Conservation (phyloP, 2,888 invertebrate species). For the Dorcus hopei region DNA sequence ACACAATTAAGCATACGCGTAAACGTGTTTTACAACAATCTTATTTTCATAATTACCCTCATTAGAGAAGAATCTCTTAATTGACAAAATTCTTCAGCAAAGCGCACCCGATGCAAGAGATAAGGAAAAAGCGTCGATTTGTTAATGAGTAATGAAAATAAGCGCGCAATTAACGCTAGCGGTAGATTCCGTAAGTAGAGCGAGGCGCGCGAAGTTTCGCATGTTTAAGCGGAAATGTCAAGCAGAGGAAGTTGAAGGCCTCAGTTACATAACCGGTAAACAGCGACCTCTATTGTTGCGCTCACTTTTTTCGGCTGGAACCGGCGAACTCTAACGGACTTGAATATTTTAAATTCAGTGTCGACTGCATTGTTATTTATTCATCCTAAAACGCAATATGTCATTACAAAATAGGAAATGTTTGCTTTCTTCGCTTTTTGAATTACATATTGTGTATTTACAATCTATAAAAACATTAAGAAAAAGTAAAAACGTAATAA, state of each 20-base stretch:
- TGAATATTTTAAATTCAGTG: background rate
- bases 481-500: too few relatives aligned
- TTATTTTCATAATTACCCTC: too few relatives aligned
- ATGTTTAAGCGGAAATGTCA: constrained; percentile 21
- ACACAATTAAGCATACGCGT: too few relatives aligned
- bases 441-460: too few relatives aligned
- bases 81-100: too few relatives aligned
- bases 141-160: background rate
- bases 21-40: too few relatives aligned
- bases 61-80: too few relatives aligned
- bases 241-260: constrained; percentile 21
- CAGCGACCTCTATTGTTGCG: constrained; percentile 19
- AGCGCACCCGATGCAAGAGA: too few relatives aligned
- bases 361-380: background rate
- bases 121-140: too few relatives aligned
- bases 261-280: constrained; percentile 19
- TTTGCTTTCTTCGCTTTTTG: too few relatives aligned
- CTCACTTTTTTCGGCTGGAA: constrained; percentile 17
- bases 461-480: too few relatives aligned
- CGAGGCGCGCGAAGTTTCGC: constrained; percentile 15
- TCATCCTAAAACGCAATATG: background rate
- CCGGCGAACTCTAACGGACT: constrained; percentile 22
- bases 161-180: constrained; percentile 16
- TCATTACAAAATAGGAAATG: background rate
- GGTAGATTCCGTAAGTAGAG: constrained; percentile 18